Evolutionary conservation across 1,140 invertebrate species (phyloP).

Genomic region (Scylla paramamosain): DNA sequence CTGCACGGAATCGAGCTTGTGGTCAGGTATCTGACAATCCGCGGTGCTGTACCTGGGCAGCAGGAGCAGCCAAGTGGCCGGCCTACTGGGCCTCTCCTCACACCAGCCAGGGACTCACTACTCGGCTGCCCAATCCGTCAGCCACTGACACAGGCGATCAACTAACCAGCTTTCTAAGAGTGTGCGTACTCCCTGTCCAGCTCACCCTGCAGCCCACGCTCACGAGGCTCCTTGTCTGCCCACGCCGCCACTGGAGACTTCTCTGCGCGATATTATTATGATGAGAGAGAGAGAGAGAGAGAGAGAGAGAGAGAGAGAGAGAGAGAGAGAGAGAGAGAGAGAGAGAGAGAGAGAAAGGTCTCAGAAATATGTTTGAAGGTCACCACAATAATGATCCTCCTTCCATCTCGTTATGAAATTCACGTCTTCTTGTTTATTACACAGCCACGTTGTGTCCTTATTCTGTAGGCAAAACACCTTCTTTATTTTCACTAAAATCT

Average conservation of each 20-base stretch:
- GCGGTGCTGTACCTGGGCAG: conserved; percentile 52
- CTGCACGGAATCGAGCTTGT: conserved; percentile 48
- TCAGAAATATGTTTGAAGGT: neutral
- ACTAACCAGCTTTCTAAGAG: too few relatives aligned
- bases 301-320: conserved; percentile 43
- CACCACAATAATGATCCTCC: neutral
- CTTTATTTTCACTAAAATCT: neutral
- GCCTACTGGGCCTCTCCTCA: too few relatives aligned
- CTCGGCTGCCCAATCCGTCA: too few relatives aligned
- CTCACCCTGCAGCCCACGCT: too few relatives aligned
- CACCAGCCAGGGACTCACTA: too few relatives aligned
- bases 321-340: conserved; percentile 44
- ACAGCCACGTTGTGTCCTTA: neutral
- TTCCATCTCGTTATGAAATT: neutral
- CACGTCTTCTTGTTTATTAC: neutral
- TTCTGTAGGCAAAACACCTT: neutral
- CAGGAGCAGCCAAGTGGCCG: neutral
- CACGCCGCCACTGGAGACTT: too few relatives aligned
- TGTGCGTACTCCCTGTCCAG: too few relatives aligned
- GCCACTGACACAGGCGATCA: too few relatives aligned
- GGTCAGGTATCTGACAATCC: conserved; percentile 45
- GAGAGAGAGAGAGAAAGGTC: neutral
- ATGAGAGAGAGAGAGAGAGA: conserved; percentile 31
- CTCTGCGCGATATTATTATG: too few relatives aligned
- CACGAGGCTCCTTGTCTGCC: too few relatives aligned